Percentiles rank a stretch among this genome's conserved stretches.
Conservation (phyloP, 1,140 invertebrate genomes). For the Aphaenogaster floridana region DNA sequence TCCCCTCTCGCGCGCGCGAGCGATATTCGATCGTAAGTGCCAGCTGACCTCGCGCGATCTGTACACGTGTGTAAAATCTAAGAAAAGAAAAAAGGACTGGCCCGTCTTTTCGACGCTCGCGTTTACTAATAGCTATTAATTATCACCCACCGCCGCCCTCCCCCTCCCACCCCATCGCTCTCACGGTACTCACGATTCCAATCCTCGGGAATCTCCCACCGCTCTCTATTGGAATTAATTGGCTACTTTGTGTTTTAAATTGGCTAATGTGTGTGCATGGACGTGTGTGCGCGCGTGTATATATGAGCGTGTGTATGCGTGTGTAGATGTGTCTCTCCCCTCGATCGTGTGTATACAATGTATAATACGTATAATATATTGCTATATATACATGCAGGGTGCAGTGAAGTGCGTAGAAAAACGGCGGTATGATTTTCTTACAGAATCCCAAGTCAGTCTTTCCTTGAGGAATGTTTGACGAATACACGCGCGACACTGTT, state of each 20-base stretch:
- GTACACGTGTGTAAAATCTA: conserved; percentile 66
- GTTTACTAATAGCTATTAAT: conserved; percentile 57
- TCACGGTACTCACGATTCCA: conserved; percentile 24
- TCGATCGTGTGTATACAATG: conserved; percentile 64
- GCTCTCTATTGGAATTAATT: conserved; percentile 60
- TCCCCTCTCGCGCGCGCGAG: conserved; percentile 7
- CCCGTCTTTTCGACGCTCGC: conserved; percentile 67
- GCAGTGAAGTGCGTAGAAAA: conserved; percentile 14
- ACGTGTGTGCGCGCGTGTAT: background rate
- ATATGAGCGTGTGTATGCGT: background rate
- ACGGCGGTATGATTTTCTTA: background rate
- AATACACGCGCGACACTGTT: background rate
- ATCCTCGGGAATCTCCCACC: conserved; percentile 30
- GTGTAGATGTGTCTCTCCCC: conserved; percentile 36
- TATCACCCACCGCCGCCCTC: conserved; percentile 32
- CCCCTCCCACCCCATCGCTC: background rate
- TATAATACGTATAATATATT: conserved; percentile 71
- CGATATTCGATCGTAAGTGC: conserved; percentile 47
- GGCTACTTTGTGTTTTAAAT: conserved; percentile 49
- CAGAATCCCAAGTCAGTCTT: background rate
- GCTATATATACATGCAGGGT: conserved; percentile 59
- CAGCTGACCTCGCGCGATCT: conserved; percentile 58
- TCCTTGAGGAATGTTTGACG: background rate
- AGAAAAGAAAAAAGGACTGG: conserved; percentile 68
- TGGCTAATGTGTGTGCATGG: conserved; percentile 13